Base-by-base conservation (phyloP, 1,140 invertebrate genomes). In the Helicoverpa zea region DNA sequence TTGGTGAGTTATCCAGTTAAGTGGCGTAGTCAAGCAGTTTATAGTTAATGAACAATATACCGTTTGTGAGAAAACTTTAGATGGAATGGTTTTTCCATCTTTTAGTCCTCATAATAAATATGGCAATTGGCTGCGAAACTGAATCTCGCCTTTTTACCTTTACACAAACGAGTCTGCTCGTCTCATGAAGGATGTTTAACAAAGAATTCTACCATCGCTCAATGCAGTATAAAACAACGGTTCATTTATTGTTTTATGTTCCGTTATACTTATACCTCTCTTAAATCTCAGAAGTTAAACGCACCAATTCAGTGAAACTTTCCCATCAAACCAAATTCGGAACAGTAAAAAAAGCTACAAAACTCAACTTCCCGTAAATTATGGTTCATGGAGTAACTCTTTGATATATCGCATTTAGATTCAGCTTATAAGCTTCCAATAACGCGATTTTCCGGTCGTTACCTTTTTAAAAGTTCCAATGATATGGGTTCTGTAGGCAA, bases 381-480 rank as follows among this genome's bases (percentile, higher is more conserved):
- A 77, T 66, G 14, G 30, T 51, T 64, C 75, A 30, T 47, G 35
- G 61, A 49, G 49, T 72, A 54, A 78, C 75, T 79, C 77, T 80
- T 74, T 88, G 84, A 87, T 85, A 86, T 86, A 88, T 88, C 85
- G 78, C 80, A 83, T 86, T 77, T 74, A 78, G 56, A 85, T 80
- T 79, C 81, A 59, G 51, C 68, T 54, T 77, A 54, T 81, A 78
- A 83, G 82, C 59, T 78, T 81, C 76, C 66, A 64, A 75, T 86
- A 84, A 88, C 85, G 83, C 84, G 84, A 90, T 90, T 90, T 90
- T 88, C 85, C 90, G 87, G 83, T 88, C 83, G 85, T 86, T 89
- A 88, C 87, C 83, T 87, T 85, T 83, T 79, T 81, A 81, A 85
- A 82, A 81, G 64, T 83, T 81, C 51, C 61, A 79, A 79, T 79